These are phyloP conservation scores for Phengaris arion DNA, from an alignment of 2,888 invertebrate genomes.

Conservation along the genomic window DNA sequence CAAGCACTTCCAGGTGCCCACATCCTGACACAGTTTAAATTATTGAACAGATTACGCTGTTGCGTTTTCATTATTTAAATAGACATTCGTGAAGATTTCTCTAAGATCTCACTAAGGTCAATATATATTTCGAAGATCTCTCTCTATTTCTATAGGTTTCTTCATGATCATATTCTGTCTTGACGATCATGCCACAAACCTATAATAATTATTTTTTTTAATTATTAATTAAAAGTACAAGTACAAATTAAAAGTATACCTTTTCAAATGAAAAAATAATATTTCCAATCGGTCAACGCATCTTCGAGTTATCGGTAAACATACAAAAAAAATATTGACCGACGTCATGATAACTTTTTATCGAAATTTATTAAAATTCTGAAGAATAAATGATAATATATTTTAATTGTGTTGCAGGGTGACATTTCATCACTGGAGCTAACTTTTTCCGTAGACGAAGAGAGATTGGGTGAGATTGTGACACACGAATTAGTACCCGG, in stretches of 20 bases:
- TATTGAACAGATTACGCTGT: too few relatives aligned
- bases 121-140: too few relatives aligned
- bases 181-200: too few relatives aligned
- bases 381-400: background rate
- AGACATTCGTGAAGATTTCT: too few relatives aligned
- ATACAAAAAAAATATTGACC: background rate
- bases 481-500: conserved; percentile 98
- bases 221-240: too few relatives aligned
- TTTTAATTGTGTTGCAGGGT: conserved; percentile 69
- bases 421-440: conserved; percentile 96
- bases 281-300: background rate
- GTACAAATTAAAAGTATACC: too few relatives aligned
- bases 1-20: conserved; percentile 87
- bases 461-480: conserved; percentile 94
- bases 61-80: too few relatives aligned
- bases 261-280: background rate
- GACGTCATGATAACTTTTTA: background rate
- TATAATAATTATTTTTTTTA: too few relatives aligned
- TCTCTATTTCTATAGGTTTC: background rate
- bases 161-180: background rate
- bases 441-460: conserved; percentile 97
- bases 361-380: too few relatives aligned
- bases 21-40: background rate
- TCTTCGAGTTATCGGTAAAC: background rate
- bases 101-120: too few relatives aligned